Base-by-base conservation (phyloP, 2,113 vertebrate genomes). In the Brienomyrus brachyistius region DNA sequence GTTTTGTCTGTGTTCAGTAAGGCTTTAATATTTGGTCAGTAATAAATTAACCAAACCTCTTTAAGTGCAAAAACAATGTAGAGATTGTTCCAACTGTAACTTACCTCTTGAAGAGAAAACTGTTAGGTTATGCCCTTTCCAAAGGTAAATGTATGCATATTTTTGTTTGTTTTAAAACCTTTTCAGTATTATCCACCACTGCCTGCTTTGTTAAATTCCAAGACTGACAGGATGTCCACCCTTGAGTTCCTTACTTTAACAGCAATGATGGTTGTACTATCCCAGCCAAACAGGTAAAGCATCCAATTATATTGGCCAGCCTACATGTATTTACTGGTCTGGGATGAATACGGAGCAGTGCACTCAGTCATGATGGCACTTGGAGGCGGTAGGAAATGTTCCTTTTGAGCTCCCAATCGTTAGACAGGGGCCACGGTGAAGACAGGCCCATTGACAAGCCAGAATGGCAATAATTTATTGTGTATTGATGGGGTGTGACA, bases 401-500 rank as follows among this genome's bases (percentile, higher is more conserved):
- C 92, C 94, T 94, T 96, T 94, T 95, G 94, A 95, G 95, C 92
- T 95, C 93, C 93, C 94, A 95, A 92, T 96, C 95, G 94, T 95
- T 95, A 95, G 94, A 91, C 92, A 91, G 94, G 93, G 94, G 86
- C 31, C 92, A 89, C 88, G 95, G 95, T 93, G 95, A 96, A 96
- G 97, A 96, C 97, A 95, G 96, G 94, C 94, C 95, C 95, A 97
- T 96, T 96, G 97, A 97, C 96, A 97, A 96, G 96, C 92, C 91
- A 95, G 96, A 97, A 97, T 95, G 94, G 96, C 96, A 97, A 97
- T 98, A 97, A 98, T 98, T 98, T 98, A 97, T 98, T 98, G 98
- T 96, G 95, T 97, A 96, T 97, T 97, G 97, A 98, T 98, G 96
- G 95, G 92, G 96, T 96, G 95, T 98, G 97, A 97, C 97, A 98